Evolutionary conservation across 2,797 vertebrate genomes (phyloP), one percentile per base, ranked within the genome.

Genomic region (Eptatretus atami): DNA sequence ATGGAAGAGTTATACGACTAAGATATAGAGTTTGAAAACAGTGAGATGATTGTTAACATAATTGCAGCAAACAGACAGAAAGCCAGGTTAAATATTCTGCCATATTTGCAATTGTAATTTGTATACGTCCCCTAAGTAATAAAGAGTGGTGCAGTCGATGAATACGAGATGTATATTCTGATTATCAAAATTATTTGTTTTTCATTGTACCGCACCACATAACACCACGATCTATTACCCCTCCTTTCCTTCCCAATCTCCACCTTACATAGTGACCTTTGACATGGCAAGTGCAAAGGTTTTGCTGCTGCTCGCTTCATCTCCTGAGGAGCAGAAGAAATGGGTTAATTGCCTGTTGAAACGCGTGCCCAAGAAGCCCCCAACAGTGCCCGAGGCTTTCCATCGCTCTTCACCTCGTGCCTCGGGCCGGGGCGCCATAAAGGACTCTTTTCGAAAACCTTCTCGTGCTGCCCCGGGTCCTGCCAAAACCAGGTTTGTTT

Each of bases 301-400:
- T 76, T 84, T 98, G 86, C 77, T 98, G 69, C 74, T 95, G 66
- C 70, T 96, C 73, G 92, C 92, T 24, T 75, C 84, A 69, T 82
- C 83, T 74, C 88, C 94, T 72, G 92, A 98, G 53, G 92, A 98
- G 73, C 92, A 98, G 76, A 98, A 94, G 75, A 96, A 90, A 70
- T 94, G 92, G 88, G 92, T 98, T 44, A 82, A 83, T 68, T 90
- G 96, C 73, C 82, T 96, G 67, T 81, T 92, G 73, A 98, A 95
- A 77, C 96, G 95, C 75, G 94, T 98, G 64, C 92, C 92, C 25
- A 96, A 95, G 73, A 88, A 83, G 9, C 87, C 90, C 14, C 87
- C 90, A 55, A 44, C 11, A 52, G 52, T 25, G 3, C 76, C 86
- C 12, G 57, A 61, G n/a, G n/a, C 9, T n/a, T 61, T 61, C 57